Conservation (phyloP, 2,113 vertebrate species). For the Lynx canadensis region DNA sequence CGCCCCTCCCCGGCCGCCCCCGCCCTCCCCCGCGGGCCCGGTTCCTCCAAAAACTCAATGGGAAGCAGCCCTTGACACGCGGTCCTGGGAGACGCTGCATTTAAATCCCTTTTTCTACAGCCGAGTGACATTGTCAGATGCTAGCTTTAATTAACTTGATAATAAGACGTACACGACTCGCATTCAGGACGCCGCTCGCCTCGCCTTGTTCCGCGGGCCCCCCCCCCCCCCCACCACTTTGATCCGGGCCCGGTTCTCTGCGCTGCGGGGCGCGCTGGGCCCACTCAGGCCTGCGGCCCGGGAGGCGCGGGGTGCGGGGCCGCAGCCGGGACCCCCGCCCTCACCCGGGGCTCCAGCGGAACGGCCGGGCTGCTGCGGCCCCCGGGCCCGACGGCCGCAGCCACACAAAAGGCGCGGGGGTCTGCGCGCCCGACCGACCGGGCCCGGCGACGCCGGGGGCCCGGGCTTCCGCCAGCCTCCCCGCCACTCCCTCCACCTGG, state of each 20-base stretch:
- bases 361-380: background rate
- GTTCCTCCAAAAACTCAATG: constrained; percentile 90
- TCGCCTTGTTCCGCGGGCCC: constrained; percentile 87
- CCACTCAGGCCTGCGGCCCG: background rate
- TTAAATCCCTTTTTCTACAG: constrained; percentile 99
- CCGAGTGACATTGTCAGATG: constrained; percentile 99
- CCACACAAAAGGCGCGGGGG: background rate
- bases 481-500: background rate
- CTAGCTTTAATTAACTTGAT: constrained; percentile 99
- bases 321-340: background rate
- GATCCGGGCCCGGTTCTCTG: constrained; percentile 45
- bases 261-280: background rate
- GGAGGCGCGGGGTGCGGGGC: background rate
- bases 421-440: background rate
- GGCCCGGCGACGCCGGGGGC: background rate
- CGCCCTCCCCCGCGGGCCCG: constrained; percentile 86
- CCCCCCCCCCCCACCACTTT: background rate
- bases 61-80: constrained; percentile 97
- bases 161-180: constrained; percentile 97
- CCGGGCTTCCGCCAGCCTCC: background rate
- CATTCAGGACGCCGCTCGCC: constrained; percentile 91
- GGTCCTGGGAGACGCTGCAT: constrained; percentile 96
- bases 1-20: background rate
- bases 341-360: fast-evolving
- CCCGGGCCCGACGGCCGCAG: background rate